Base-by-base conservation (phyloP, 1,140 invertebrate species). In the Archivesica marissinica region DNA sequence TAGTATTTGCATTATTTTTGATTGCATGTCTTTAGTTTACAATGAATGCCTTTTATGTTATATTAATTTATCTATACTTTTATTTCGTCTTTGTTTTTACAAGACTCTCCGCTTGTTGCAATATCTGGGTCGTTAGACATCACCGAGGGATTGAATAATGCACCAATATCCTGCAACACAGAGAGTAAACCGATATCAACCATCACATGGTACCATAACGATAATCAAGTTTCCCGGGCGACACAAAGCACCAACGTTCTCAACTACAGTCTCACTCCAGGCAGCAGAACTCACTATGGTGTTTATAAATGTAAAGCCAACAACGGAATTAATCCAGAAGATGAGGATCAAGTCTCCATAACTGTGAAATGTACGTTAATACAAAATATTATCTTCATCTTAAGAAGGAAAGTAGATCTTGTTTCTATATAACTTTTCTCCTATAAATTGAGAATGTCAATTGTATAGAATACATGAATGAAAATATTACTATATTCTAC, bases 281-380 rank as follows among this genome's bases (percentile, higher is more conserved):
- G 28, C 68, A 41, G 47, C 39, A 72, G 68, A 44, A 50, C 38
- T 20, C 39, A 72, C 44, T 25, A 41, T 50, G 68, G 68, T 0
- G 28, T 1, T 20, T 72, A 72, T 44, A 25, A 1, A 23, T 72
- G 68, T 50, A 44, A 3, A 7, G 68, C 68, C n/a, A 35, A 72
- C 39, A 72, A 72, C n/a, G 59, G 30, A 64, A 64, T 64, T 17
- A 7, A 35, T 15, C 7, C 59, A 64, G 30, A 64, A 17, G 20
- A 64, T 17, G 20, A 64, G 30, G 30, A 64, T 1, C 28, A 35
- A 13, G 38, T 64, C 30, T 64, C 30, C 4, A 35, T 64, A 25
- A 17, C 59, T 35, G 30, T 64, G 2, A 64, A 6, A 64, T 64
- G 59, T 64, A 64, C 20, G 59, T 35, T 64, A 25, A 11, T 59